A percentile compares a stretch with the other conserved stretches of the same genome.
Conservation (phyloP, 2,888 invertebrate species). For the Zygogramma bicolorata region DNA sequence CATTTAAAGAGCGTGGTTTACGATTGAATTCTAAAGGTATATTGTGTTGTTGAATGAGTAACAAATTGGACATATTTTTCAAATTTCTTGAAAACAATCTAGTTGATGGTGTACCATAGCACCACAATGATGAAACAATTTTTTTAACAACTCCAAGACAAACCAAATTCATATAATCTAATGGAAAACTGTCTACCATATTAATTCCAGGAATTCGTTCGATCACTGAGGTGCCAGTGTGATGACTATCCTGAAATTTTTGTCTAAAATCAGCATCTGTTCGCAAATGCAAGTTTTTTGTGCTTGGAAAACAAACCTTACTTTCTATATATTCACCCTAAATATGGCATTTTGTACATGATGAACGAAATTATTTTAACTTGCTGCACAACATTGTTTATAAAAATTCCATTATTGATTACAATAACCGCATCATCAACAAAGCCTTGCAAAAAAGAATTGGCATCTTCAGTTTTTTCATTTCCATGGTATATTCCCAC, state of each 20-base stretch:
- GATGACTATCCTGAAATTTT: constrained; percentile 19
- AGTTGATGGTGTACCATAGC: neutral
- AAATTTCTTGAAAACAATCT: constrained; percentile 1
- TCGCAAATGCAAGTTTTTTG: constrained; percentile 11
- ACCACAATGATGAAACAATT: neutral
- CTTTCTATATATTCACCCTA: constrained; percentile 13
- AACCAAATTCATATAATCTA: constrained; percentile 14
- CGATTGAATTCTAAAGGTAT: constrained; percentile 22
- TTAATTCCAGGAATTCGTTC: constrained; percentile 4
- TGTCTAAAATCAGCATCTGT: constrained; percentile 16
- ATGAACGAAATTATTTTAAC: constrained; percentile 35
- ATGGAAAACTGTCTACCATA: constrained; percentile 13
- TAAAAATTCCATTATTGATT: constrained; percentile 12
- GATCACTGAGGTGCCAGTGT: constrained; percentile 15
- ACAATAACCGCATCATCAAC: constrained; percentile 35
- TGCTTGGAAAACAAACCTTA: constrained; percentile 37
- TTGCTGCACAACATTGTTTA: constrained; percentile 23
- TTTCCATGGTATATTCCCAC: constrained; percentile 42
- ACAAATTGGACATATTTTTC: neutral
- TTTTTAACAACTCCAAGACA: constrained; percentile 8
- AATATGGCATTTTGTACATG: constrained; percentile 46
- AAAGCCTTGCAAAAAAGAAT: constrained; percentile 35
- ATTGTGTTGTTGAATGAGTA: neutral
- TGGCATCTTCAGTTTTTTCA: constrained; percentile 41
- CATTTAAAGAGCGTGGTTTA: constrained; percentile 27